These are phyloP conservation scores for Ariolimax columbianus DNA, from an alignment of 2,888 invertebrate species.

Conservation along the genomic window DNA sequence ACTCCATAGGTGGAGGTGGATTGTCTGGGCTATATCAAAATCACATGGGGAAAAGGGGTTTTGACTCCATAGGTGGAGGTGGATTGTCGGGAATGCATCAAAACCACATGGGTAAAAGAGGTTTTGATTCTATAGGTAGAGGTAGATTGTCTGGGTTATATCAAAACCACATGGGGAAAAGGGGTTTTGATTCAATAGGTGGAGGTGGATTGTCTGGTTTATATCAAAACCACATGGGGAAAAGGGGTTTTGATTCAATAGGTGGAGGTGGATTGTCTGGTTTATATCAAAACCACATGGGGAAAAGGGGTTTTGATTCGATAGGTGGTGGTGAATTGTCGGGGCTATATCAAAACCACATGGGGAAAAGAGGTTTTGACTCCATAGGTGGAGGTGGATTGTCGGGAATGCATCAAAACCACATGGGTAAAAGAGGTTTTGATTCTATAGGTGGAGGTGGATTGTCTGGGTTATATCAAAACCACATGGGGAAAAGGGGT, in stretches of 20 bases:
- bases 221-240: neutral
- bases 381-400: neutral
- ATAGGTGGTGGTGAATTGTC: neutral
- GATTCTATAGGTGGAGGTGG: neutral
- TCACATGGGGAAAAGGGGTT: neutral
- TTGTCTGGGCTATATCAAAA: constrained; percentile 12
- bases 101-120: neutral
- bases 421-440: neutral
- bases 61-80: neutral
- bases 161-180: neutral
- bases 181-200: neutral
- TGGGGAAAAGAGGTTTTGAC: neutral
- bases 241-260: neutral
- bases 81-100: neutral
- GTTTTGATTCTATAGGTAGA: neutral
- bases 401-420: neutral
- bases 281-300: neutral
- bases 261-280: neutral
- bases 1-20: neutral
- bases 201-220: neutral
- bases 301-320: neutral
- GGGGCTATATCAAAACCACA: neutral
- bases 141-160: neutral
- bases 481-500: neutral
- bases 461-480: neutral